Conservation (phyloP, 1,140 invertebrate genomes). For the Atta cephalotes region DNA sequence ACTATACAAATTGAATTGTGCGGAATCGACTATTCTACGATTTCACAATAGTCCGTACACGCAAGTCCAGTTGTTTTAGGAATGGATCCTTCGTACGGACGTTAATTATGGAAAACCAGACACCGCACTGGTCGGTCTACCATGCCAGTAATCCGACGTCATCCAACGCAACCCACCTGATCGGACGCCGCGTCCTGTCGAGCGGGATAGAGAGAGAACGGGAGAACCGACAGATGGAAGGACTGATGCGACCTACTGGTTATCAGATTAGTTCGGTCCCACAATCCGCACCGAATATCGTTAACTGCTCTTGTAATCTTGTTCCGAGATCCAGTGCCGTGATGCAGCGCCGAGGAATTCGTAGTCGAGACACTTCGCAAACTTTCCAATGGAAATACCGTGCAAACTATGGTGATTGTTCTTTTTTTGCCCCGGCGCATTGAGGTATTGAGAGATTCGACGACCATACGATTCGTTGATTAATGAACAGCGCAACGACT, state of each 20-base stretch:
- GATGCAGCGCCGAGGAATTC: constrained; percentile 69
- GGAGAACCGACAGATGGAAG: constrained; percentile 38
- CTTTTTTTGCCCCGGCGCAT: background rate
- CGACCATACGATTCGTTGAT: constrained; percentile 44
- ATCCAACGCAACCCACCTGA: constrained; percentile 62
- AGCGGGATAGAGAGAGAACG: constrained; percentile 47
- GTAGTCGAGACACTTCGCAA: constrained; percentile 67
- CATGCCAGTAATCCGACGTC: constrained; percentile 63
- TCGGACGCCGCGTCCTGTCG: constrained; percentile 39
- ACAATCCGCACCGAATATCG: constrained; percentile 73
- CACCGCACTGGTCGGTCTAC: constrained; percentile 63
- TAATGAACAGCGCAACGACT: constrained; percentile 54
- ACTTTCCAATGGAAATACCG: constrained; percentile 60
- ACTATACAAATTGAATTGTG: constrained; percentile 33
- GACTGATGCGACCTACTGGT: constrained; percentile 66
- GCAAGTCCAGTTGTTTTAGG: constrained; percentile 78
- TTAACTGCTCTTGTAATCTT: constrained; percentile 75
- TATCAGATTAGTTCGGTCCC: constrained; percentile 77
- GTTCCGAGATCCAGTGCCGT: constrained; percentile 64
- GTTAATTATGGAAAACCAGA: constrained; percentile 78
- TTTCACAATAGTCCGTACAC: constrained; percentile 68
- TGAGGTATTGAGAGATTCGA: constrained; percentile 53
- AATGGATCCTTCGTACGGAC: constrained; percentile 71
- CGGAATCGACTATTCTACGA: constrained; percentile 28
- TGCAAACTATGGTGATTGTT: constrained; percentile 44